phyloP scores from a whole-genome alignment of 2,113 vertebrate genomes.

The Xenopus laevis region DNA sequence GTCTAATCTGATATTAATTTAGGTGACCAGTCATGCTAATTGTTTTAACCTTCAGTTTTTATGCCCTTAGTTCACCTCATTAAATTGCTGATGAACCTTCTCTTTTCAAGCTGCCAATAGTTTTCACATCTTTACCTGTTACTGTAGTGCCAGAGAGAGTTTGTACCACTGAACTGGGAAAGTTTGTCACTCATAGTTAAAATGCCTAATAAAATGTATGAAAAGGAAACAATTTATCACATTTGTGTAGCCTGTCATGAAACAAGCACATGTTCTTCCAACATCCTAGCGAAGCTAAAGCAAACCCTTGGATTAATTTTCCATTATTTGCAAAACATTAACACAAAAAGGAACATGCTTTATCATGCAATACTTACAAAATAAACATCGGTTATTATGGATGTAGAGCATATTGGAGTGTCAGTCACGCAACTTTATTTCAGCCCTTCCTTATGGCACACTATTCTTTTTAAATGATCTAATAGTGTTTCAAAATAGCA shows the following conservation, averaged over 20 bases:
- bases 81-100: conserved; percentile 40
- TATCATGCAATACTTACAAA: too few relatives aligned
- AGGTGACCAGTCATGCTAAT: conserved; percentile 37
- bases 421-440: too few relatives aligned
- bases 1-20: conserved; percentile 21
- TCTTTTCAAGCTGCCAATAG: conserved; percentile 37
- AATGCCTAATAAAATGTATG: not conserved
- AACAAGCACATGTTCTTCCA: not conserved
- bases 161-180: not conserved
- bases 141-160: not conserved
- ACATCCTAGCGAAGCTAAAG: too few relatives aligned
- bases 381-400: too few relatives aligned
- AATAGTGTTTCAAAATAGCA: too few relatives aligned
- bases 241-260: not conserved
- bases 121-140: conserved; percentile 16
- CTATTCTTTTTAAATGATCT: too few relatives aligned
- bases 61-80: conserved; percentile 42
- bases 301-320: too few relatives aligned
- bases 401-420: too few relatives aligned
- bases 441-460: too few relatives aligned
- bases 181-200: not conserved
- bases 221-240: not conserved
- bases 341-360: too few relatives aligned
- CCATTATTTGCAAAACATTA: too few relatives aligned
- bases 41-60: conserved; percentile 45